Evolutionary conservation across 2,113 vertebrate species (phyloP), one percentile per base, ranked within the genome.

Genomic region (Rhombomys opimus): DNA sequence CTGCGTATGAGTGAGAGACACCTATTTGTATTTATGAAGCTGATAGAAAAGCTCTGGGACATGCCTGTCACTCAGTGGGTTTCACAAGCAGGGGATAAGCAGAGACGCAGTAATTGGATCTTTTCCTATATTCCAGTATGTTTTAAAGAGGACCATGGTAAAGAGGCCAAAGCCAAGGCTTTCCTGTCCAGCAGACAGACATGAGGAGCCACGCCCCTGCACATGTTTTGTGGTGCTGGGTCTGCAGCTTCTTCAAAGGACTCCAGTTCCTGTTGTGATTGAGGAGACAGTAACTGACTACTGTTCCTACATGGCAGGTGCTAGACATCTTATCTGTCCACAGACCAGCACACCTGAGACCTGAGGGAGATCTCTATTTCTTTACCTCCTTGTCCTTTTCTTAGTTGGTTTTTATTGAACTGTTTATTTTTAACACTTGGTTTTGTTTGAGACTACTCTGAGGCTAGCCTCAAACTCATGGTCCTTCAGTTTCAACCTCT

Each of bases 311-410:
- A 65, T 1, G 25, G 46, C 46, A 61, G 9, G 0, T 18, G 9
- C 72, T 17, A 3, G 68, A 1, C 38, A 35, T 13, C 85, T 41
- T 10, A 30, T 6, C 15, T 68, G 35, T 57, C 14, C 30, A 59
- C 7, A 11, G 10, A 38, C 75, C 63, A 35, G 14, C 4, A 18
- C 1, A 46, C 63, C 50, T 41, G 30, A 63, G 30, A 50, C 52
- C 46, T 4, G 5, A 13, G 0, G 3, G 52, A 59, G 22, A 10
- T 30, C 38, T 80, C 17, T 5, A 32, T 41, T 0, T 10, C 30
- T 18, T 63, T 2, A 10, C 25, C 30, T 61, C 2, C 23, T 13
- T 72, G 50, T 12, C 86, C 52, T 2, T 38, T 72, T 67, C 27
- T 32, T 23, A 35, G 17, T 9, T 86, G 13, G 7, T 46, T 63